phyloP scores from a whole-genome alignment of 2,888 invertebrate species.

The Spicauda simplicius region DNA sequence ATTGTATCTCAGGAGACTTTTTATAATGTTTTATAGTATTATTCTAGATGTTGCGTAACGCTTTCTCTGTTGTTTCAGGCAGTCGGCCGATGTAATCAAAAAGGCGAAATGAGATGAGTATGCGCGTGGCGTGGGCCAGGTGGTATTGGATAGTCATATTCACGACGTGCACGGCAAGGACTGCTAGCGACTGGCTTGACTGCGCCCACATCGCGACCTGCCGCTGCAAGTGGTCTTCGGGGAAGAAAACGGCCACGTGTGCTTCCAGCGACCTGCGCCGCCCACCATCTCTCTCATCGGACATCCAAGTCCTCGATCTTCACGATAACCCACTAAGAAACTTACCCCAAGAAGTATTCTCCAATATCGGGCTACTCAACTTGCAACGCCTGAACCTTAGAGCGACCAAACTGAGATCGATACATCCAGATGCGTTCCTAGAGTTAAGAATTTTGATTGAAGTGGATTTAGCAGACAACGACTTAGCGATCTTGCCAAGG shows the following conservation, averaged over 20 bases:
- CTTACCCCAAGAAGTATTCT: slow-evolving; percentile 91
- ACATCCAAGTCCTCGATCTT: slow-evolving; percentile 90
- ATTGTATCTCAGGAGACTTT: slow-evolving; percentile 37
- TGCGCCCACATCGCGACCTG: slow-evolving; percentile 93
- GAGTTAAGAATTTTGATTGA: slow-evolving; percentile 94
- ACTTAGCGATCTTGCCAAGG: slow-evolving; percentile 89
- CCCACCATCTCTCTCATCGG: slow-evolving; percentile 87
- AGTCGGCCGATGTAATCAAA: slow-evolving; percentile 78
- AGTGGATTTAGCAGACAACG: slow-evolving; percentile 94
- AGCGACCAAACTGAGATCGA: slow-evolving; percentile 89
- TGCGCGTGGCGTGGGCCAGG: slow-evolving; percentile 83
- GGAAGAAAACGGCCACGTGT: slow-evolving; percentile 95
- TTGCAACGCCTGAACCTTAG: slow-evolving; percentile 93
- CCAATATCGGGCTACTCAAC: slow-evolving; percentile 91
- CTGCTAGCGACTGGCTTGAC: slow-evolving; percentile 92
- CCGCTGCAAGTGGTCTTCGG: slow-evolving; percentile 96
- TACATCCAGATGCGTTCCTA: slow-evolving; percentile 93
- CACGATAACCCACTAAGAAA: slow-evolving; percentile 91
- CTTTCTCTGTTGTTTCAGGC: slow-evolving; percentile 75
- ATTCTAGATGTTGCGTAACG: slow-evolving; percentile 62
- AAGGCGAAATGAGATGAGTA: slow-evolving; percentile 84
- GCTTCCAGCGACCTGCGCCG: slow-evolving; percentile 91
- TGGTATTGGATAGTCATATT: slow-evolving; percentile 83
- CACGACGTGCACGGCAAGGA: slow-evolving; percentile 79
- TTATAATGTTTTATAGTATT: slow-evolving; percentile 39